Base-by-base conservation (phyloP, 2,888 invertebrate genomes). In the Lasioglossum pauxillum region DNA sequence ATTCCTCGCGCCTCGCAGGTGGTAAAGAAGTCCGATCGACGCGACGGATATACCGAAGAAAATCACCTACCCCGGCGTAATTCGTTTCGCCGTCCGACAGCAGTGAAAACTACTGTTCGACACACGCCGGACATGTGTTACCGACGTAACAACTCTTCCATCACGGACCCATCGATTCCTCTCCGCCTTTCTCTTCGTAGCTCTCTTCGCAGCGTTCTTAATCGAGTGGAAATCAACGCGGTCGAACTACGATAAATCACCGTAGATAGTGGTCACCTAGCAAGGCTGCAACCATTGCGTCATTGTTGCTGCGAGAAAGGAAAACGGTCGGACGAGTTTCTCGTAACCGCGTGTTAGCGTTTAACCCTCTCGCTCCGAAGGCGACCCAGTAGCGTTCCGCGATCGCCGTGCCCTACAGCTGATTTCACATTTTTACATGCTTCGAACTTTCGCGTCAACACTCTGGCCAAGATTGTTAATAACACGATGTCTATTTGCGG, bases 261-360 rank as follows among this genome's bases (percentile, higher is more conserved):
- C 41, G 27, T n/a, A 53, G 73, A 77, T 82, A 23, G 69, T 10
- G 74, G 75, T 78, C 80, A 75, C 46, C 57, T 46, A 44, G 75
- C 80, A 80, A 82, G 84, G 73, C 73, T 76, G 64, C 44, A 44
- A 19, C 31, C 16, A 41, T 88, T 87, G 74, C 86, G 86, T 80
- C 86, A 82, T 14, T 67, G 14, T 75, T 19, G 69, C 75, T 10
- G 75, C 23, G 87, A 82, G 84, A 84, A 87, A 88, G 87, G 80
- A 84, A 82, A 86, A 80, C 73, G 46, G 60, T 16, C 44, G 12
- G 44, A 41, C 75, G 75, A 75, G 60, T 60, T 64, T 60, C 44
- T 75, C 53, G 57, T 71, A 71, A 41, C 41, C 16, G 31, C 16
- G 64, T 8, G 31, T 19, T 64, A 31, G 19, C 16, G 31, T 31